Evolutionary conservation across 2,797 vertebrate species (phyloP).

Genomic region (Phrynocephalus guinanensis): DNA sequence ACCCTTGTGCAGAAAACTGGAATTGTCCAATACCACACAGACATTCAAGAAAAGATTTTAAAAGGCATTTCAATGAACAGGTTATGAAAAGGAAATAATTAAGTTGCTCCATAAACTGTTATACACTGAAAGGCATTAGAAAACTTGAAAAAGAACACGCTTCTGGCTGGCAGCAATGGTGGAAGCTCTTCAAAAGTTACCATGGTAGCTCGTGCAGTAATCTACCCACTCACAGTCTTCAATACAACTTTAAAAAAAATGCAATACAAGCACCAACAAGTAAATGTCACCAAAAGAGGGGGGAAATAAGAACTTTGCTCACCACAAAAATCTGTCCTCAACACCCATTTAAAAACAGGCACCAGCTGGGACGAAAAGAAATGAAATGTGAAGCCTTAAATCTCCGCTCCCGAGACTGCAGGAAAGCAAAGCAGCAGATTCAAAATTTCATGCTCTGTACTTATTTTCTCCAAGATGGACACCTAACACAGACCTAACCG

Average conservation of each 20-base stretch:
- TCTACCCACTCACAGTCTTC: constrained; percentile 62
- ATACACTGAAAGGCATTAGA: constrained; percentile 56
- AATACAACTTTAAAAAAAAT: constrained; percentile 41
- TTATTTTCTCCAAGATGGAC: constrained; percentile 42
- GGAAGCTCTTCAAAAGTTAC: constrained; percentile 69
- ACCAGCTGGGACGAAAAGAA: constrained; percentile 58
- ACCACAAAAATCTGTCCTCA: constrained; percentile 23
- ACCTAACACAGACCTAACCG: constrained; percentile 23
- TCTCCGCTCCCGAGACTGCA: constrained; percentile 48
- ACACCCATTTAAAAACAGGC: background rate
- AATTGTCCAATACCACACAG: background rate
- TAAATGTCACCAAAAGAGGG: constrained; percentile 36
- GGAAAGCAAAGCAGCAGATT: constrained; percentile 59
- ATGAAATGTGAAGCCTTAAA: constrained; percentile 42
- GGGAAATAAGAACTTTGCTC: constrained; percentile 41
- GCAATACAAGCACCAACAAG: constrained; percentile 62
- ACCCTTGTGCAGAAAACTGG: background rate
- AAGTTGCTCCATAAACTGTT: constrained; percentile 58
- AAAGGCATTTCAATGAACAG: constrained; percentile 28
- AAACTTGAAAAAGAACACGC: constrained; percentile 40
- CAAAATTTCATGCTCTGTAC: constrained; percentile 55
- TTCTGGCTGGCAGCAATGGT: constrained; percentile 57
- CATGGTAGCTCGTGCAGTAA: constrained; percentile 67
- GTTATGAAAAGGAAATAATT: constrained; percentile 52
- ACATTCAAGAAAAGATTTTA: constrained; percentile 22